Evolutionary conservation across 2,113 vertebrate species (phyloP).

Genomic region (Alces alces): DNA sequence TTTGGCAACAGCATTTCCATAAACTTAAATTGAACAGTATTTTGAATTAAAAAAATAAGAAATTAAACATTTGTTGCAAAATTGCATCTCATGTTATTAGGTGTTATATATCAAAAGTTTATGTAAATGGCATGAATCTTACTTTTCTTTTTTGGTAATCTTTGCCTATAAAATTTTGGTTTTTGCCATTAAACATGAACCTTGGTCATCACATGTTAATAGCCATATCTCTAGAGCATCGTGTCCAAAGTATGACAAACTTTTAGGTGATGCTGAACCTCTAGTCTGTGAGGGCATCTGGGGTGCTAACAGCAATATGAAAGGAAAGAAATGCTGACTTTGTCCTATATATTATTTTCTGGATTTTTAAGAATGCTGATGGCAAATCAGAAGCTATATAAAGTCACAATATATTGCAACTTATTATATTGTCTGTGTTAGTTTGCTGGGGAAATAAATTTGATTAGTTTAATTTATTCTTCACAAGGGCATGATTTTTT

Average conservation of each 20-base stretch:
- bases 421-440: background rate
- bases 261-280: background rate
- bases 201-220: background rate
- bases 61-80: background rate
- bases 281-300: background rate
- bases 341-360: background rate
- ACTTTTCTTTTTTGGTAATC: background rate
- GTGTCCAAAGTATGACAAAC: background rate
- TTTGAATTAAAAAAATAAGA: background rate
- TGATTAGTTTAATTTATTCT: conserved; percentile 4
- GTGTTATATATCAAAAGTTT: background rate
- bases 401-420: background rate
- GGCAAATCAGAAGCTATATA: background rate
- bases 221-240: background rate
- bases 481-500: background rate
- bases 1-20: background rate
- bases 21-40: background rate
- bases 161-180: background rate
- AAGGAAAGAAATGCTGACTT: background rate
- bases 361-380: background rate
- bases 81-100: background rate
- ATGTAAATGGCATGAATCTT: background rate
- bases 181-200: background rate
- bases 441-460: conserved; percentile 21
- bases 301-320: background rate